phyloP scores from a whole-genome alignment of 2,113 vertebrate genomes.

The Atherinomorus stipes region DNA sequence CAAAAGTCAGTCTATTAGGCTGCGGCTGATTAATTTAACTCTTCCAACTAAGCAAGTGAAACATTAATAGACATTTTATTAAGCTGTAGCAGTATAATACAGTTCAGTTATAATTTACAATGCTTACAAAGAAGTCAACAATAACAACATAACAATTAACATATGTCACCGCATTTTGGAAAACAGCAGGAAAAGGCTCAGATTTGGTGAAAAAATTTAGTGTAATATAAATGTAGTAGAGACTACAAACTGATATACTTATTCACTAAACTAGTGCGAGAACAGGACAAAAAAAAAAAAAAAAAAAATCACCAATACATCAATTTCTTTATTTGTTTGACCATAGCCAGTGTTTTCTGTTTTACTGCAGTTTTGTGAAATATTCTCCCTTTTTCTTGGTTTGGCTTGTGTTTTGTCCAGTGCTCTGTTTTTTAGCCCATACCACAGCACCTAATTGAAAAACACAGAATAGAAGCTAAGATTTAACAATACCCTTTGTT shows the following conservation, averaged over 20 bases:
- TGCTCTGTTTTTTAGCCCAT: no score
- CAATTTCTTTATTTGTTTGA: no score
- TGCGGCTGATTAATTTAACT: neutral
- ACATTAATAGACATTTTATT: neutral
- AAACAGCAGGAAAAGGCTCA: neutral
- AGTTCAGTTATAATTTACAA: neutral
- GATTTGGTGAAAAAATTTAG: neutral
- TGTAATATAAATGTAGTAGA: neutral
- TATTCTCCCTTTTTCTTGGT: no score
- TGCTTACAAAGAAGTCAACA: neutral
- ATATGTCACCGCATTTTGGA: neutral
- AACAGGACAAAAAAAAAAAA: no score
- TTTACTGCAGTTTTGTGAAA: no score
- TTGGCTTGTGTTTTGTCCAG: no score
- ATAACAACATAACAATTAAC: neutral
- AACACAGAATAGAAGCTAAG: no score
- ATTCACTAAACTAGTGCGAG: no score
- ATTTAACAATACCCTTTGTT: no score
- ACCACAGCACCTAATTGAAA: no score
- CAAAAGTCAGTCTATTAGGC: constrained; percentile 13
- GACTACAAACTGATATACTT: neutral
- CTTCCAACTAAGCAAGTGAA: constrained; percentile 20
- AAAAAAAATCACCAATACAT: no score
- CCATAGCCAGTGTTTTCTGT: no score
- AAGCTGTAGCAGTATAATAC: neutral